These are phyloP conservation scores for Rhagoletis zephyria DNA, from an alignment of 1,140 invertebrate genomes.

Conservation along the genomic window DNA sequence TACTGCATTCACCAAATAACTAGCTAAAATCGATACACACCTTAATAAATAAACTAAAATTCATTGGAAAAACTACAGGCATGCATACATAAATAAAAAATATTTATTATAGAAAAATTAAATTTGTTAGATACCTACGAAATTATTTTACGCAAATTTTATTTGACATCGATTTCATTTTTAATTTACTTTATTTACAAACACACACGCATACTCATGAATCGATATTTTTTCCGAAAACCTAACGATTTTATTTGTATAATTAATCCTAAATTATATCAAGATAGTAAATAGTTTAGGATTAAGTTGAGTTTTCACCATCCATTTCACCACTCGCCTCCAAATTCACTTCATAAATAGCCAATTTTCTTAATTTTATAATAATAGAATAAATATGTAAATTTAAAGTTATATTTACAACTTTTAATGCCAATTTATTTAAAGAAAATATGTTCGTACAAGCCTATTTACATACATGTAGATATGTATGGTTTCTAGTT, in stretches of 20 bases:
- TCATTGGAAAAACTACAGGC: not conserved
- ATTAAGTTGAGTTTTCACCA: not conserved
- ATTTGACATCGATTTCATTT: too few relatives aligned
- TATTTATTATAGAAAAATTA: too few relatives aligned
- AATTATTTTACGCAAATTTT: too few relatives aligned
- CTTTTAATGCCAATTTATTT: too few relatives aligned
- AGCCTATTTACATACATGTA: not conserved
- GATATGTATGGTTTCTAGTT: not conserved
- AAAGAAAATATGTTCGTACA: too few relatives aligned
- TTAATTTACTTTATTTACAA: not conserved
- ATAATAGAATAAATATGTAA: not conserved
- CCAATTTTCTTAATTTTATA: not conserved
- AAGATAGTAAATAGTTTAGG: too few relatives aligned
- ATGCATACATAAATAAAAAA: too few relatives aligned
- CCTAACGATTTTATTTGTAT: too few relatives aligned
- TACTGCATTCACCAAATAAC: conserved; percentile 5
- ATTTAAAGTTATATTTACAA: too few relatives aligned
- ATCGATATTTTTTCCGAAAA: not conserved
- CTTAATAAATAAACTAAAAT: not conserved
- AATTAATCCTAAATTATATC: too few relatives aligned
- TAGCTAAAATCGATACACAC: conserved; percentile 19
- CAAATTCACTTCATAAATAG: not conserved
- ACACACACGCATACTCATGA: not conserved
- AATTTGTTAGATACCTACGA: too few relatives aligned
- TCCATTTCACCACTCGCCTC: not conserved